Base-by-base conservation (phyloP, 2,888 invertebrate species). In the Diaperis boleti region DNA sequence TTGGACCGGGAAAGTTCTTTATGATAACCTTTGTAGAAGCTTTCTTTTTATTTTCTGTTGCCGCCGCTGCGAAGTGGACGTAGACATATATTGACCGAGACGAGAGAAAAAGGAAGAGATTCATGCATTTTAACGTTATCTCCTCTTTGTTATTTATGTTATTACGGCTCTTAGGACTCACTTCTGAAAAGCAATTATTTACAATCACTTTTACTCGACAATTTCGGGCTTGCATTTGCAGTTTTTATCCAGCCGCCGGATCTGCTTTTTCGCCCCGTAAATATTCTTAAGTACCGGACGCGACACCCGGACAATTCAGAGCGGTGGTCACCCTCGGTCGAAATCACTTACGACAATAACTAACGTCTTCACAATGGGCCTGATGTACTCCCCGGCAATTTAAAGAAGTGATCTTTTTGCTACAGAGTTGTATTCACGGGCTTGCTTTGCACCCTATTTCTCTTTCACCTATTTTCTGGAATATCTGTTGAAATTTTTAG, bases 221-320 rank as follows among this genome's bases (percentile, higher is more conserved):
- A 33, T n/a, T n/a, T n/a, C n/a, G n/a, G n/a, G n/a, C n/a, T n/a
- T n/a, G n/a, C n/a, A n/a, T n/a, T n/a, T n/a, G n/a, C n/a, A n/a
- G n/a, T n/a, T n/a, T n/a, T n/a, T n/a, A n/a, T n/a, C n/a, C n/a
- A n/a, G n/a, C n/a, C n/a, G n/a, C n/a, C n/a, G n/a, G n/a, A n/a
- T n/a, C n/a, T 67, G 70, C 15, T 62, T 62, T 56, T 62, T 62
- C 26, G 26, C 56, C 71, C 75, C 74, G 78, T 79, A 79, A 79
- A 80, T 79, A 78, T 78, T 77, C 78, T 77, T 77, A 78, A 80
- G 80, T 75, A 77, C 78, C 78, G 79, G 78, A 79, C 75, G 76
- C 75, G 75, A 76, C 78, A 77, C 78, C 76, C 70, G 67, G 73
- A 66, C 75, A 72, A 72, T 74, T 76, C 73, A 71, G 69, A 68